Evolutionary conservation across 2,797 vertebrate genomes (phyloP).

Genomic region (Dromococcyx pavoninus): DNA sequence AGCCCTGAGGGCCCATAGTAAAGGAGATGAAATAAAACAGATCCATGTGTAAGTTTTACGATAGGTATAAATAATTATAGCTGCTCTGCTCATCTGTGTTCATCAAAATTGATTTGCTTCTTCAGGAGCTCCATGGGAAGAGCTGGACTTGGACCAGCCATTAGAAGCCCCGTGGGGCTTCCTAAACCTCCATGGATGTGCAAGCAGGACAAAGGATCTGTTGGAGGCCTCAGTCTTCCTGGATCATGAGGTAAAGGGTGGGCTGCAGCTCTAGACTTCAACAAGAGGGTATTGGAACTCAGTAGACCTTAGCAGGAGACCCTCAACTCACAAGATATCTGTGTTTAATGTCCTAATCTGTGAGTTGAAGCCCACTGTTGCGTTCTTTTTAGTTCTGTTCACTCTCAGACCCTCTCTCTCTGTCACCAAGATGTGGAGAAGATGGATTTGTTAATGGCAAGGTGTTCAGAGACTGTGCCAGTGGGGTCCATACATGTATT

Average conservation of each 20-base stretch:
- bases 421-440: neutral
- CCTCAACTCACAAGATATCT: neutral
- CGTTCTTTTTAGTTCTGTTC: neutral
- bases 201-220: neutral
- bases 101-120: neutral
- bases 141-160: neutral
- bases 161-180: neutral
- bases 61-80: neutral
- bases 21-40: neutral
- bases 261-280: neutral
- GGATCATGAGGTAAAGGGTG: neutral
- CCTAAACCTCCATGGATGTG: neutral
- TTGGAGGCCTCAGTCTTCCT: neutral
- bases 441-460: neutral
- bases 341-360: neutral
- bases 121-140: neutral
- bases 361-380: rapidly evolving
- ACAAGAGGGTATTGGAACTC: neutral
- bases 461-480: neutral
- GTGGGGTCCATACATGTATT: rapidly evolving
- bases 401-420: neutral
- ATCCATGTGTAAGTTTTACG: neutral
- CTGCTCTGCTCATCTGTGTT: neutral
- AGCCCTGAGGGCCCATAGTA: neutral
- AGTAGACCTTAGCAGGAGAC: neutral